Base-by-base conservation (phyloP, 2,797 vertebrate genomes). In the Buceros bicornis region DNA sequence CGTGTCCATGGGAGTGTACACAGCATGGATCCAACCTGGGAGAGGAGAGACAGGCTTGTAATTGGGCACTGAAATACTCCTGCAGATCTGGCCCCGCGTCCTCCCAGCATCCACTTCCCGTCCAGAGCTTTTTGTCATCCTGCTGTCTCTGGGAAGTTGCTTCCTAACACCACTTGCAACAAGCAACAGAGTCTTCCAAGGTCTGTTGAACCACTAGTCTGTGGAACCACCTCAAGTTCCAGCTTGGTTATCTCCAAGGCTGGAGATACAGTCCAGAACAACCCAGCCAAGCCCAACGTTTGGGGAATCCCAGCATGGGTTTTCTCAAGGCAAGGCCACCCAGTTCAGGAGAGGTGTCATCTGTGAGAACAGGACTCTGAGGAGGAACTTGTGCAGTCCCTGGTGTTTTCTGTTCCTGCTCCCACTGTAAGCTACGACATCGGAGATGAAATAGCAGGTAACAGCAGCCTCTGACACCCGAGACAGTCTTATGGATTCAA, bases 1-100 rank as follows among this genome's bases (percentile, higher is more conserved):
- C 0, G 99, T 99, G 97, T 99, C 99, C 97, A 99, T 99, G 88
- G 99, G 99, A 33, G 99, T 99, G 97, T 99, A 99, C 48, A 99
- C 99, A 11, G 99, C 99, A 97, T 99, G 99, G 95, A 99, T 99
- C 99, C 99, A 99, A 48, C 99, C 99, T 99, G 87, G 35, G 80
- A 79, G 66, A 94, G 87, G 86, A 53, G 12, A 53, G 24, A 51
- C 50, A 51, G 22, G 10, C 50, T 51, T 26, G 26, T 13, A 28
- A 26, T 28, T 53, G 6, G 26, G 51, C 47, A 48, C 47, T 48
- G 47, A 48, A 48, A 11, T 11, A 48, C 47, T 20, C 10, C 47
- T 21, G 47, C 47, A 67, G 42, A 43, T 43, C 48, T 61, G 66
- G 42, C 35, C 47, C 54, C 1, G 0, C 10, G 9, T 54, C 31